Percentiles rank a stretch among this genome's conserved stretches.
These are phyloP conservation scores for Darevskia nairensis DNA, from an alignment of 2,797 vertebrate genomes.

Conservation along the genomic window DNA sequence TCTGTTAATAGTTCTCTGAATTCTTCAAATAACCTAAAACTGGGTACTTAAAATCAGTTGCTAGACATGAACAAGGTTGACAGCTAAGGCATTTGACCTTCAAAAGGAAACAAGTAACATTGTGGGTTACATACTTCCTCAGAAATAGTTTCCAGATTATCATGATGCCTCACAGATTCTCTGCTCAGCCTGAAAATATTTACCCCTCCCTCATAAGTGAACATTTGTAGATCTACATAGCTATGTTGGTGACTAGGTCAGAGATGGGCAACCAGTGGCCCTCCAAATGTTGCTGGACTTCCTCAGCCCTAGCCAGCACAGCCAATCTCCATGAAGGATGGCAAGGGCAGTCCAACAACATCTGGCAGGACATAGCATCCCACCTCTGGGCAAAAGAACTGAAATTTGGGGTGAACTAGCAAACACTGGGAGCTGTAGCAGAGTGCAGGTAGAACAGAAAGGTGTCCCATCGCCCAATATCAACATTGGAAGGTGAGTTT, in stretches of 20 bases:
- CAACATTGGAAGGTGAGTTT: neutral
- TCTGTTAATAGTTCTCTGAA: neutral
- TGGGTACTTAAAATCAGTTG: neutral
- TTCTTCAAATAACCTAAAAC: neutral
- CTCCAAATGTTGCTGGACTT: neutral
- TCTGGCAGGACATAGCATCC: neutral
- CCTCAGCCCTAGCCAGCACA: neutral
- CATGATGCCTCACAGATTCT: neutral
- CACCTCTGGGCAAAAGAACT: neutral
- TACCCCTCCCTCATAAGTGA: neutral
- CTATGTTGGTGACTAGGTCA: neutral
- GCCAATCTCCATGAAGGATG: neutral
- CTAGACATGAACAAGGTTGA: neutral
- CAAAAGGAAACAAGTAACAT: neutral
- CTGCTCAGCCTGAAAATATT: too few species aligned
- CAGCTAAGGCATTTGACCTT: neutral
- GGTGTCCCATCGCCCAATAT: too few species aligned
- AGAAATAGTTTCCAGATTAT: neutral
- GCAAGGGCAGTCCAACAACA: neutral
- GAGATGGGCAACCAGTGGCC: neutral
- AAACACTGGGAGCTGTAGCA: neutral
- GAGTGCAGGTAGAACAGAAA: neutral
- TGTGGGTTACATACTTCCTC: neutral
- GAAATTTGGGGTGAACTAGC: neutral
- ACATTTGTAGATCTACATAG: neutral